Conservation (phyloP, 2,888 invertebrate species). For the Acrobasis repandana region DNA sequence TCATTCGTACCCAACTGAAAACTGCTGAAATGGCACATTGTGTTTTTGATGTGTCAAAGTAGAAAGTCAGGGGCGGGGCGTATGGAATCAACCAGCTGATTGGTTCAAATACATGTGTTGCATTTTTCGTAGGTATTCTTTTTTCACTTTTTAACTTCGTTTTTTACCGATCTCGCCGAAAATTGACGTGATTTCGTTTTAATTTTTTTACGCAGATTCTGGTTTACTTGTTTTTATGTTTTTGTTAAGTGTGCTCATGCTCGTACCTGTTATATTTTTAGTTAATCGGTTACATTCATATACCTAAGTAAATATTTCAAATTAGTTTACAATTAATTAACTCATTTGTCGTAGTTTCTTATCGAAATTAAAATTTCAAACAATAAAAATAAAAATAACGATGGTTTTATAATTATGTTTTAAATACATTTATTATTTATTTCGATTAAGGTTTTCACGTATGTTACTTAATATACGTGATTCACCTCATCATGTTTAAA, state of each 20-base stretch:
- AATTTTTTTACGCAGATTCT: conserved; percentile 12
- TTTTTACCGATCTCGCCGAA: conserved; percentile 14
- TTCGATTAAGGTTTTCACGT: background rate
- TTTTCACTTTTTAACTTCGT: conserved; percentile 46
- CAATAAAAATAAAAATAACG: too few relatives aligned
- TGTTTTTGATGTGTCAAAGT: conserved; percentile 71
- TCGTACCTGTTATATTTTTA: background rate
- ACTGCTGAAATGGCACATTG: conserved; percentile 53
- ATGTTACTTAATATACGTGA: background rate
- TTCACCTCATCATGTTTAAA: conserved; percentile 3
- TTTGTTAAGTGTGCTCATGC: too few relatives aligned
- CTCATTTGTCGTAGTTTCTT: too few relatives aligned
- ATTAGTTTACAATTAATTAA: too few relatives aligned
- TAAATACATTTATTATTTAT: too few relatives aligned
- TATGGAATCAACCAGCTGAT: conserved; percentile 70
- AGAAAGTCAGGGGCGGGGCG: conserved; percentile 77
- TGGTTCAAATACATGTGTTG: conserved; percentile 74
- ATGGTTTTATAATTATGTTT: too few relatives aligned
- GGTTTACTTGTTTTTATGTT: background rate
- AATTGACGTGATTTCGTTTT: conserved; percentile 30
- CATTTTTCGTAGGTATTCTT: conserved; percentile 78
- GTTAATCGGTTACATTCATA: background rate
- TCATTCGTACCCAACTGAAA: conserved; percentile 23
- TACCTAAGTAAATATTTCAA: too few relatives aligned
- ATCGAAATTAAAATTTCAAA: too few relatives aligned